Conservation (phyloP, 2,888 invertebrate genomes). For the Dryococelus australis region DNA sequence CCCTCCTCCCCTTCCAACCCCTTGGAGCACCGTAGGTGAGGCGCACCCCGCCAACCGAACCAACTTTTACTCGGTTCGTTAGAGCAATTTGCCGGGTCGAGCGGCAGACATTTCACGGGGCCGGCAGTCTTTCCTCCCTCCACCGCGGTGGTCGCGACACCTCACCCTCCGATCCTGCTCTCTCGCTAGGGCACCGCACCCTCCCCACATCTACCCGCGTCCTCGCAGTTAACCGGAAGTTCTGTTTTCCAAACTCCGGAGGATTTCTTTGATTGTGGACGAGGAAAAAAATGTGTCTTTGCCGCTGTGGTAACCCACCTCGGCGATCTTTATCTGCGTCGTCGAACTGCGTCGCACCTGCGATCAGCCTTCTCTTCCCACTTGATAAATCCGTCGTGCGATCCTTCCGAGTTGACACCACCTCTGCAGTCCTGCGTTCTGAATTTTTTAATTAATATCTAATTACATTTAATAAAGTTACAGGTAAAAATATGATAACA, state of each 20-base stretch:
- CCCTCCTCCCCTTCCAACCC: background rate
- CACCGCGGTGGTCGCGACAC: background rate
- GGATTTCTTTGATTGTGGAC: background rate
- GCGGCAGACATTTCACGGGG: background rate
- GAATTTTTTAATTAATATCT: no score
- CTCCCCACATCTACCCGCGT: background rate
- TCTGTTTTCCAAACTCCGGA: background rate
- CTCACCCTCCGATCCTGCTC: no score
- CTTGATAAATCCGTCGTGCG: no score
- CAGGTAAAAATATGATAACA: no score
- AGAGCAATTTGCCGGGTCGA: background rate
- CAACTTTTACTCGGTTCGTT: background rate
- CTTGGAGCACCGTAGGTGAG: background rate
- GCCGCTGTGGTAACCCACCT: background rate
- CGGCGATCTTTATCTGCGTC: no score
- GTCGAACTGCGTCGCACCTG: no score
- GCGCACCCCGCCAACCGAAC: background rate
- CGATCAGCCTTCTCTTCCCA: no score
- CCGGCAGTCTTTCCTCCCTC: background rate
- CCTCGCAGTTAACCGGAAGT: background rate
- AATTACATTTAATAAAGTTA: no score
- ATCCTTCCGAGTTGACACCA: no score
- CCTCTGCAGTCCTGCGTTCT: no score
- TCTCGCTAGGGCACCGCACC: background rate
- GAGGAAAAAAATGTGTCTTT: background rate